Percentiles rank a stretch among this genome's conserved stretches.
Evolutionary conservation across 2,888 invertebrate species (phyloP).

Genomic region (Folsomia manolachei): DNA sequence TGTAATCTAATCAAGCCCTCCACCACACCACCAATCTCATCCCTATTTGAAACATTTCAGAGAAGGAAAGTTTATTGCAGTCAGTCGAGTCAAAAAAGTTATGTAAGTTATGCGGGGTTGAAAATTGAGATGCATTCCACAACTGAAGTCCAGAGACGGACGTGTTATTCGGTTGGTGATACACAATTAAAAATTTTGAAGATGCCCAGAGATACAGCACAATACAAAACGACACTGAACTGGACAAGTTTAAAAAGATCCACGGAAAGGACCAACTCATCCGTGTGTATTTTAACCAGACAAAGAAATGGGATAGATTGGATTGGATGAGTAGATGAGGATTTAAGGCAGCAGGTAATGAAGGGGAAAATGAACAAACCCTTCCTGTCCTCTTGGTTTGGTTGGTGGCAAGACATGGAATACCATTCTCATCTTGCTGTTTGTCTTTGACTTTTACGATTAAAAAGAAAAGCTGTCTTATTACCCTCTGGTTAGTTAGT

Average conservation of each 20-base stretch:
- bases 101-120: background rate
- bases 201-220: slow-evolving; percentile 26
- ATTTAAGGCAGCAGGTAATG: no score
- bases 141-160: background rate
- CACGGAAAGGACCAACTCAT: no score
- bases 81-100: no score
- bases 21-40: background rate
- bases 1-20: background rate
- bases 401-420: no score
- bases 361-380: background rate
- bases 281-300: background rate
- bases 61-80: background rate
- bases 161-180: slow-evolving; percentile 5
- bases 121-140: slow-evolving; percentile 3
- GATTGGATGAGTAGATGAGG: background rate
- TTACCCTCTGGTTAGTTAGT: slow-evolving; percentile 12
- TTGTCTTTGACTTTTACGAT: slow-evolving; percentile 37
- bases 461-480: slow-evolving; percentile 22
- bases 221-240: slow-evolving; percentile 27
- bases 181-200: slow-evolving; percentile 31
- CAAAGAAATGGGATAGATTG: background rate
- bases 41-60: background rate
- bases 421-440: slow-evolving; percentile 1
- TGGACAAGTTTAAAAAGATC: slow-evolving; percentile 27
- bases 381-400: background rate